These are phyloP conservation scores for Erythrocebus patas DNA, from an alignment of 2,113 vertebrate genomes.

Conservation along the genomic window DNA sequence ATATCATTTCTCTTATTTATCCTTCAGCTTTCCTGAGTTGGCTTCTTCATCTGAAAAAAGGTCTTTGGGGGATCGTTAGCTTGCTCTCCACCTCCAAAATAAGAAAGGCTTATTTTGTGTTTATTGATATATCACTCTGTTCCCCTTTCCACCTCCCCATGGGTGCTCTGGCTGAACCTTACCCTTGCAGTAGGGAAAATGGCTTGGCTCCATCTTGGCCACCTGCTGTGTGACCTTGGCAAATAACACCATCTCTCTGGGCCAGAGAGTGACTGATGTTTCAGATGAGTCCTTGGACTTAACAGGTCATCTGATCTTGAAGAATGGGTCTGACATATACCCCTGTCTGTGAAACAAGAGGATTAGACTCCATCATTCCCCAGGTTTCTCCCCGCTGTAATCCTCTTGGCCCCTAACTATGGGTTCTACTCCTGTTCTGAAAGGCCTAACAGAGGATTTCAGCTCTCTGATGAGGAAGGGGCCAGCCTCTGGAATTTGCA, in stretches of 20 bases:
- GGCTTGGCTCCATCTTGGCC: background rate
- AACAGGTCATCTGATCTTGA: background rate
- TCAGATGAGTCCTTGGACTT: background rate
- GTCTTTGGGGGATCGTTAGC: background rate
- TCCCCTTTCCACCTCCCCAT: background rate
- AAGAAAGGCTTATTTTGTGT: background rate
- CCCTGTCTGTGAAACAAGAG: rapidly evolving
- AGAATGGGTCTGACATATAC: background rate
- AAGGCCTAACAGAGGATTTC: background rate
- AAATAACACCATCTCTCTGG: background rate
- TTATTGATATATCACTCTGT: background rate
- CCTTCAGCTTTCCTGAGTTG: background rate
- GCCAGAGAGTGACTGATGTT: background rate
- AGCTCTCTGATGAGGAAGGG: background rate
- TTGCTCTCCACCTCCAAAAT: background rate
- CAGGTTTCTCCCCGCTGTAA: background rate
- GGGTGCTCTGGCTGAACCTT: background rate
- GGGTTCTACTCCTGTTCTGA: background rate
- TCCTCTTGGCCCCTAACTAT: background rate
- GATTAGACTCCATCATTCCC: rapidly evolving
- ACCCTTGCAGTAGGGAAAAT: background rate
- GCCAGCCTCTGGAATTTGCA: background rate
- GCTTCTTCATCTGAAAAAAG: background rate
- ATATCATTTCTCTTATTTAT: background rate
- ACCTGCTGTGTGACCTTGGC: background rate